phyloP scores from a whole-genome alignment of 2,797 vertebrate genomes.

The Hozukius guyotensis region DNA sequence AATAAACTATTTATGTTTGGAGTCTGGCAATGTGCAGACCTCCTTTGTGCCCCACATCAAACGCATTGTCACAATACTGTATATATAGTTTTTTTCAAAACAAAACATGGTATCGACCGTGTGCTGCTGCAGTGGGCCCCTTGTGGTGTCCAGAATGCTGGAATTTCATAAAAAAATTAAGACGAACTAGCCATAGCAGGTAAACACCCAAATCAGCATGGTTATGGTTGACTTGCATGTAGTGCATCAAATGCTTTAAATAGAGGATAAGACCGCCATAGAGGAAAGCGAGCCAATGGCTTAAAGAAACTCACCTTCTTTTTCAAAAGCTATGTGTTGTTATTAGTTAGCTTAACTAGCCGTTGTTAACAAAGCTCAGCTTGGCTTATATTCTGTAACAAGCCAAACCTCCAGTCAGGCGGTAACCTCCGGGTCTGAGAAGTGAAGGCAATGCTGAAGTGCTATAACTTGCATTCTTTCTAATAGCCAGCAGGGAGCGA shows the following conservation, averaged over 20 bases:
- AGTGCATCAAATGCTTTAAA: neutral
- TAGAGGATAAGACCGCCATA: neutral
- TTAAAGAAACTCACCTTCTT: neutral
- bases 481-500: accelerated
- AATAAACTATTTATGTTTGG: neutral
- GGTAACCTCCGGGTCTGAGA: too few relatives aligned
- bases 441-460: too few relatives aligned
- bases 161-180: neutral
- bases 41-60: neutral
- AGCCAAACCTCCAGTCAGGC: neutral
- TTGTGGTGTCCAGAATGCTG: neutral
- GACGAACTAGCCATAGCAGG: neutral
- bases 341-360: neutral
- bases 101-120: accelerated
- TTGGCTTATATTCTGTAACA: neutral
- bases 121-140: neutral
- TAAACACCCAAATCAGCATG: neutral
- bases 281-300: neutral
- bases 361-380: neutral
- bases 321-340: neutral
- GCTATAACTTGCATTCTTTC: too few relatives aligned
- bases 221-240: neutral
- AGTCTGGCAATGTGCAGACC: neutral
- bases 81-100: neutral
- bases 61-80: neutral